Base-by-base conservation (phyloP, 2,888 invertebrate species). In the Dermolepida albohirtum region DNA sequence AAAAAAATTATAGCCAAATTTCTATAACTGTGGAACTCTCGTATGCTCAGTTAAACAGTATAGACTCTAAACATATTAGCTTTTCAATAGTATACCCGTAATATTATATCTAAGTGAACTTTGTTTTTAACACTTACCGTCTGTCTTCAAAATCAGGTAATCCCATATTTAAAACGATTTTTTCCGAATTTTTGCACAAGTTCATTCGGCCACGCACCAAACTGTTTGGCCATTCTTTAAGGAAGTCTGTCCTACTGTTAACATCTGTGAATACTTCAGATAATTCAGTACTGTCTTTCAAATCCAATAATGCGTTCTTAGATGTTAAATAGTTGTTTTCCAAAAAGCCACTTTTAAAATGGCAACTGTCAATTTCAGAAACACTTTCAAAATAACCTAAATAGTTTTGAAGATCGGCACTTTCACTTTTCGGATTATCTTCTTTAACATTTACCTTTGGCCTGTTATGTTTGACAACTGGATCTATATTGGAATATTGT, bases 281-380 rank as follows among this genome's bases (percentile, higher is more conserved):
- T 55, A 73, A 71, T 70, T 70, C 69, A 71, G 85, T 75, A 74
- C 82, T 83, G 29, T 85, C 82, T 67, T 80, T 81, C 62, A 65
- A 1, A 27, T 64, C 77, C 75, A 7, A 70, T 44, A n/a, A 76
- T 66, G 68, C 76, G 76, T 27, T 77, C 72, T 71, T 79, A 75
- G n/a, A 78, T 73, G 12, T 77, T 72, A 4, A 80, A 78, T 72
- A 5, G 11, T 14, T 34, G 17, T 49, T 47, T 17, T 16, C 49
- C 1, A 62, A 12, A 12, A 85, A 5, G 27, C 51, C 41, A 14
- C 39, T 22, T n/a, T 14, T 57, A 16, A n/a, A 1, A 29, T 8
- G 16, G 5, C 6, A 49, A 11, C 29, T 50, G 73, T 83, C 82
- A 14, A 76, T 73, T 12, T 72, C 59, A 0, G 77, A 73, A 27